phyloP scores from a whole-genome alignment of 2,113 vertebrate species.

The Gadus chalcogrammus region DNA sequence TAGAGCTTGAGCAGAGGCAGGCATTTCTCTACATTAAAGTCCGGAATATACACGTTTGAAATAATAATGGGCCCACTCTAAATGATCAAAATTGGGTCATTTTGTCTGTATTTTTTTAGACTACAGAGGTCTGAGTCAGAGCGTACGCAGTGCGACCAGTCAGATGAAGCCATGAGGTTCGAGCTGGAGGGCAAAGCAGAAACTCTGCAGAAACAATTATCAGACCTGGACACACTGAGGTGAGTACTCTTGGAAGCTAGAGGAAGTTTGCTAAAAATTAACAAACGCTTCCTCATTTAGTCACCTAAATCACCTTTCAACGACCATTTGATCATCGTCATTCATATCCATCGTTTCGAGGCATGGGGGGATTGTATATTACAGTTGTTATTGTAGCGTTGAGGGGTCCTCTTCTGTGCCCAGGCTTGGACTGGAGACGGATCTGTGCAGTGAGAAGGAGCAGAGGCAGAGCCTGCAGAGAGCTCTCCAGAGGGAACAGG shows the following conservation, averaged over 20 bases:
- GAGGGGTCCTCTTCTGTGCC: conserved; percentile 24
- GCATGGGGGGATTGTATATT: no score
- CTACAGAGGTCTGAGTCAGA: conserved; percentile 79
- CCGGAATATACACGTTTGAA: no score
- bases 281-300: neutral
- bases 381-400: neutral
- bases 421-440: conserved; percentile 85
- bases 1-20: conserved; percentile 87
- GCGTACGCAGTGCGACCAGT: conserved; percentile 75
- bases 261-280: neutral
- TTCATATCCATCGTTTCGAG: no score
- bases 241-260: conserved; percentile 43
- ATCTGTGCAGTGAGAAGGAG: conserved; percentile 87
- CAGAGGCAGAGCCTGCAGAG: conserved; percentile 86
- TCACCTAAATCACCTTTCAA: no score
- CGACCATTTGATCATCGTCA: no score
- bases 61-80: no score
- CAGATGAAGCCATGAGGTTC: conserved; percentile 76
- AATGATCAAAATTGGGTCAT: neutral
- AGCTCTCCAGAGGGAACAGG: conserved; percentile 85
- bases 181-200: conserved; percentile 79
- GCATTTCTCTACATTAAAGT: no score
- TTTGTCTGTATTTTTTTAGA: conserved; percentile 55
- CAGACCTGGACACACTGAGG: conserved; percentile 84
- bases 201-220: conserved; percentile 78